Base-by-base conservation (phyloP, 2,888 invertebrate genomes). In the Polymixis flavicincta region DNA sequence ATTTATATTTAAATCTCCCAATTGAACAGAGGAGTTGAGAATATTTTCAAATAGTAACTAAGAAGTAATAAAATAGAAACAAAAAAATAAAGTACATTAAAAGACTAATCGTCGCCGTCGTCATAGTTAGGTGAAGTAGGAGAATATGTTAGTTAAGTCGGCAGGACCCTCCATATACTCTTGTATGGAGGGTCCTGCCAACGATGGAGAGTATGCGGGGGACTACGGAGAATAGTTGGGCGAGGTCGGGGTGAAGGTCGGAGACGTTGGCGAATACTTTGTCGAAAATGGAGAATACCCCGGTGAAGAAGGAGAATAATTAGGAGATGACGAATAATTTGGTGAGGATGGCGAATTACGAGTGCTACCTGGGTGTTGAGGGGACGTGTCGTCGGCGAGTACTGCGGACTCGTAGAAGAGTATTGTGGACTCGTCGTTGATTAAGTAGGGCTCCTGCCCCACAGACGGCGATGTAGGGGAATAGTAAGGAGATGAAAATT, bases 371-470 rank as follows among this genome's bases (percentile, higher is more conserved):
- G 98, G 97, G 88, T 98, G 98, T 74, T 97, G 97, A 5, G 97
- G 97, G 48, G 97, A 97, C 48, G 97, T 97, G 0, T 97, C 77
- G 98, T 98, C 1, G 98, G 98, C 0, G 98, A 98, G 91, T 98
- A 98, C 90, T 97, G 97, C 0, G 98, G 98, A 85, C 98, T 98
- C 0, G 98, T 98, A 4, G 99, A 99, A 3, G 98, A 98, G 93
- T 99, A 99, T 87, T 98, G 98, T 0, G 99, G 99, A 82, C 98
- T 98, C 0, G 98, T 98, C 0, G 99, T 99, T 0, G 98, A 98
- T 92, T 98, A 99, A 72, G 97, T 98, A 0, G 98, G 99, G 87
- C 98, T 98, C 72, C 98, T 97, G 80, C 98, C 97, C 97, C 77
- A 98, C 97, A 0, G 98, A 98, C 0, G 99, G 99, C 5, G 98